Conservation (phyloP, 2,888 invertebrate genomes). For the Brenthis daphne region DNA sequence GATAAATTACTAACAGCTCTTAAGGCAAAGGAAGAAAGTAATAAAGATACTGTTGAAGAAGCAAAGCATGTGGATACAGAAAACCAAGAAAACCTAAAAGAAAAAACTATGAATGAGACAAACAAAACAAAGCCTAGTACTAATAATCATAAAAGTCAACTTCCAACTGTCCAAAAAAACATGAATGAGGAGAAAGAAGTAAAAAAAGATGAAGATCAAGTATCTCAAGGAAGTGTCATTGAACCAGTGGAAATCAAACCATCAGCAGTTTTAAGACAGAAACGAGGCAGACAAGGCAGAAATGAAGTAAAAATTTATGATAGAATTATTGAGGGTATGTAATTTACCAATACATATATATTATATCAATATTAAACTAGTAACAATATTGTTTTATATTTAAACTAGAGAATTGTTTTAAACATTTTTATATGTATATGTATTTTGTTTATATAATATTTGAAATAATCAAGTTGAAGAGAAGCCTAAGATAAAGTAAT, state of each 20-base stretch:
- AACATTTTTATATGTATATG: no score
- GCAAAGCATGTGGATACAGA: constrained; percentile 21
- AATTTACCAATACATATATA: background rate
- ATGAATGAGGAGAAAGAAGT: constrained; percentile 38
- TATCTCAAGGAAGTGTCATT: constrained; percentile 44
- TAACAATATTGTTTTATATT: background rate
- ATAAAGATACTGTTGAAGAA: constrained; percentile 30
- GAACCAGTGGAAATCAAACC: constrained; percentile 74
- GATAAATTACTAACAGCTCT: constrained; percentile 61
- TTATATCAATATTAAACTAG: background rate
- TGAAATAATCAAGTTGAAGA: background rate
- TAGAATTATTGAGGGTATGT: constrained; percentile 72
- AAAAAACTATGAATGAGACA: background rate
- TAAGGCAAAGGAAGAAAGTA: constrained; percentile 45
- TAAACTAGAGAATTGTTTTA: no score
- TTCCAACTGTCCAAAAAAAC: constrained; percentile 21
- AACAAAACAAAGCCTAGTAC: background rate
- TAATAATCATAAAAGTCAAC: constrained; percentile 20
- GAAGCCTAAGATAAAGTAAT: no score
- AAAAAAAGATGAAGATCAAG: constrained; percentile 35
- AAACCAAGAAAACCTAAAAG: constrained; percentile 28
- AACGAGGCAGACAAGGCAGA: constrained; percentile 67
- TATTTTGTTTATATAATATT: background rate
- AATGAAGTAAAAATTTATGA: constrained; percentile 79
- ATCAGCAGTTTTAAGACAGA: constrained; percentile 64